Base-by-base conservation (phyloP, 2,113 vertebrate species). In the Melanerpes aurifrons region DNA sequence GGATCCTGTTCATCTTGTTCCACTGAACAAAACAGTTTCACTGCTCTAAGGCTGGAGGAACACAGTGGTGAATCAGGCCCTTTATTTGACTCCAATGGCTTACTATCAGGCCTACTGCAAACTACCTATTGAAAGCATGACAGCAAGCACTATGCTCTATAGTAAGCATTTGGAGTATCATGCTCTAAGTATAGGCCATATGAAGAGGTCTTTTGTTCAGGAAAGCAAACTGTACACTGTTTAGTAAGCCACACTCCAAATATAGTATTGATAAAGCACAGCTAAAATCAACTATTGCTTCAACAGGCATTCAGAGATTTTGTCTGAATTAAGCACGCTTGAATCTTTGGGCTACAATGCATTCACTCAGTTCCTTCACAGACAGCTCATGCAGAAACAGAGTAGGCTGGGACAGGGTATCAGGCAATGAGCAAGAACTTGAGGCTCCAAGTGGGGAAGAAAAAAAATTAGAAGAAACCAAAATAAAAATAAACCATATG, bases 401-500 rank as follows among this genome's bases (percentile, higher is more conserved):
- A 89, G 93, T 14, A 89, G 93, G 57, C 92, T 87, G 72, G 61
- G 88, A 85, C 71, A 1, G 71, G 32, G 77, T 92, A 89, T 86
- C 15, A 1, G 71, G 94, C 92, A 93, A 54, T 1, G 63, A 1
- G 0, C 61, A 85, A 95, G 92, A 87, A 87, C 77, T 96, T 95
- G 95, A 97, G 94, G 93, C 95, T 97, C 94, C 85, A 29, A 94
- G 68, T 8, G 66, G 95, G 96, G 95, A 96, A 91, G 82, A 28
- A 62, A 86, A 82, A 82, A 90, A 89, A 48, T 18, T 5, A 59
- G 40, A 68, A 95, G 76, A 86, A 68, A 32, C 0, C 72, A 93
- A 96, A 95, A 95, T 91, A 95, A 96, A 97, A 97, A 96, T 94
- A 94, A 96, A 95, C 94, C 96, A 97, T 97, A 96, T 97, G 97